These are phyloP conservation scores for Pangasius larnaudii DNA, from an alignment of 2,797 vertebrate species.

Conservation along the genomic window DNA sequence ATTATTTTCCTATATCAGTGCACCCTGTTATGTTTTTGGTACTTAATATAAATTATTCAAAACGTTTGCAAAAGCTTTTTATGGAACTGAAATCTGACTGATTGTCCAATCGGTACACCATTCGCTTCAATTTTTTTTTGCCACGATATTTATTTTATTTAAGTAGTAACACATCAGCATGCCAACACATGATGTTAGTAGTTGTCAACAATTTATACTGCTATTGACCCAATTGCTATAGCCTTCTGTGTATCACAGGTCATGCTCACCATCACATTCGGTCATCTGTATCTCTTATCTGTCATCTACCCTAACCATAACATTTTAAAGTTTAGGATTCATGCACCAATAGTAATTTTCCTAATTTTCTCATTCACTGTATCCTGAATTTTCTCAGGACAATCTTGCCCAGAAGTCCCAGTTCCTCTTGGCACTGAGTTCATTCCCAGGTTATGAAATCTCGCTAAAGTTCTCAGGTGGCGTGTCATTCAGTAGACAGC, in stretches of 20 bases:
- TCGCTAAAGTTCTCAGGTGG: conserved; percentile 44
- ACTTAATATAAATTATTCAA: no score
- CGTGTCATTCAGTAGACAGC: conserved; percentile 45
- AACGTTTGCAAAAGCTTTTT: no score
- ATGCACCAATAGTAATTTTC: neutral
- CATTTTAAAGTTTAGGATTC: neutral
- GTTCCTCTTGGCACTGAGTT: conserved; percentile 26
- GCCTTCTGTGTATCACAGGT: neutral
- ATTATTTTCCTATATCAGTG: neutral
- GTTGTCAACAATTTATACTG: neutral
- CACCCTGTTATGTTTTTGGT: neutral
- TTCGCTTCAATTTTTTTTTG: neutral
- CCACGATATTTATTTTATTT: neutral
- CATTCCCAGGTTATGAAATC: conserved; percentile 40
- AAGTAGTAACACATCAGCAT: neutral
- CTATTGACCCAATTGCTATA: neutral
- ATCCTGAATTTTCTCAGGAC: neutral
- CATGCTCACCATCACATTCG: neutral
- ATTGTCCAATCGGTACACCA: neutral
- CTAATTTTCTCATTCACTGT: neutral
- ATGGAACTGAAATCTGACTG: neutral
- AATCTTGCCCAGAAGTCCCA: neutral
- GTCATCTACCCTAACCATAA: neutral
- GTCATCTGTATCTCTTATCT: neutral
- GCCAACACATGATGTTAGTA: neutral